phyloP scores from a whole-genome alignment of 2,888 invertebrate genomes.

The Apoda limacodes region DNA sequence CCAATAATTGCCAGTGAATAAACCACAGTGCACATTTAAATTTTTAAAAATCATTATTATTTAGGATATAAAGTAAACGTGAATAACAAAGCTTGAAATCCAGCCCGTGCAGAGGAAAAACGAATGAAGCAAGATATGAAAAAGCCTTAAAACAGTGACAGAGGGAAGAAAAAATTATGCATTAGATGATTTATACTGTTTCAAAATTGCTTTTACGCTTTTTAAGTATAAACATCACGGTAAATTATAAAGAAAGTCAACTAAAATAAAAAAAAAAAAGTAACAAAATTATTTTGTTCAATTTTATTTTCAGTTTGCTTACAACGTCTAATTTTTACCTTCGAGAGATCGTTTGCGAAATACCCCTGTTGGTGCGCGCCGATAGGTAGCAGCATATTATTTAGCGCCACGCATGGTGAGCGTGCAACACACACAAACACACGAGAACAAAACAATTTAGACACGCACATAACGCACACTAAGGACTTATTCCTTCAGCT shows the following conservation, averaged over 20 bases:
- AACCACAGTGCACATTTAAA: conserved; percentile 53
- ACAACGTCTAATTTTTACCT: conserved; percentile 79
- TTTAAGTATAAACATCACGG: too few relatives aligned
- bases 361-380: conserved; percentile 79
- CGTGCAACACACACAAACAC: conserved; percentile 72
- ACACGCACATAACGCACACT: conserved; percentile 68
- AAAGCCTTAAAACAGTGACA: conserved; percentile 55
- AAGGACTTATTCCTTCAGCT: conserved; percentile 54
- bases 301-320: conserved; percentile 46
- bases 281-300: conserved; percentile 43
- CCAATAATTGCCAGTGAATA: too few relatives aligned
- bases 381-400: conserved; percentile 61
- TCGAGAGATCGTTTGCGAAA: conserved; percentile 97
- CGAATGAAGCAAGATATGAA: conserved; percentile 64
- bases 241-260: conserved; percentile 10
- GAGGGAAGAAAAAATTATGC: background rate
- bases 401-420: conserved; percentile 69
- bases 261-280: conserved; percentile 36
- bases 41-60: conserved; percentile 41
- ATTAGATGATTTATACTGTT: too few relatives aligned
- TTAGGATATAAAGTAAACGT: conserved; percentile 63
- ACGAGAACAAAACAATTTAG: conserved; percentile 70
- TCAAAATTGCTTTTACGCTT: too few relatives aligned
- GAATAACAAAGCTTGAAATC: conserved; percentile 55
- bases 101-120: conserved; percentile 68